Conservation (phyloP, 2,888 invertebrate species). For the Melanostoma mellinum region DNA sequence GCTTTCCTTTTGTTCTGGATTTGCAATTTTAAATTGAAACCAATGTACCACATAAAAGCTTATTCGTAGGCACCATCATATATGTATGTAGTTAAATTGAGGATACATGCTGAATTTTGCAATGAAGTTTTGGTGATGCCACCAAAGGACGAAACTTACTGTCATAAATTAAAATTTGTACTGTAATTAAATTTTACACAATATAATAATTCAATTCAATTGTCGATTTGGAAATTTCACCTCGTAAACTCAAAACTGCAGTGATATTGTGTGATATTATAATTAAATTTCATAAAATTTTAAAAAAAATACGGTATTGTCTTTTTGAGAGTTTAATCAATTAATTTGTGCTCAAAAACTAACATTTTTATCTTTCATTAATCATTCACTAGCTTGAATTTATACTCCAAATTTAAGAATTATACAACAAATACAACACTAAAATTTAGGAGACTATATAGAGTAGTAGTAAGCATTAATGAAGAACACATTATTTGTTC, state of each 20-base stretch:
- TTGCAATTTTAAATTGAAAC: slow-evolving; percentile 67
- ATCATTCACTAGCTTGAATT: too few species aligned
- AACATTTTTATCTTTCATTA: too few species aligned
- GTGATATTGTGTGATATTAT: slow-evolving; percentile 40
- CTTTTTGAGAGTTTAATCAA: not conserved
- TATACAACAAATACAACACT: too few species aligned
- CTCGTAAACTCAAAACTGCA: slow-evolving; percentile 24
- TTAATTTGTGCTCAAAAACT: too few species aligned
- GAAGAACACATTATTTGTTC: too few species aligned
- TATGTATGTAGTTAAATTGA: slow-evolving; percentile 39
- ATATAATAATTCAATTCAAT: slow-evolving; percentile 67
- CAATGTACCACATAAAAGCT: slow-evolving; percentile 64
- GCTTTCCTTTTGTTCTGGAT: slow-evolving; percentile 56
- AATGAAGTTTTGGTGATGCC: slow-evolving; percentile 32
- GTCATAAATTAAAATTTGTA: slow-evolving; percentile 77
- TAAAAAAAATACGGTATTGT: not conserved
- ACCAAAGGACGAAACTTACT: slow-evolving; percentile 51
- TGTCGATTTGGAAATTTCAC: slow-evolving; percentile 35
- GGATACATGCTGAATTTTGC: slow-evolving; percentile 27
- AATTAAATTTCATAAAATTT: slow-evolving; percentile 59
- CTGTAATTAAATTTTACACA: slow-evolving; percentile 75
- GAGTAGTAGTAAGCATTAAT: too few species aligned
- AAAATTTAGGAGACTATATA: too few species aligned
- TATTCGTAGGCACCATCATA: not conserved
- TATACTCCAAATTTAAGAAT: too few species aligned